These are phyloP conservation scores for Taurulus bubalis DNA, from an alignment of 2,113 vertebrate species.

Conservation along the genomic window DNA sequence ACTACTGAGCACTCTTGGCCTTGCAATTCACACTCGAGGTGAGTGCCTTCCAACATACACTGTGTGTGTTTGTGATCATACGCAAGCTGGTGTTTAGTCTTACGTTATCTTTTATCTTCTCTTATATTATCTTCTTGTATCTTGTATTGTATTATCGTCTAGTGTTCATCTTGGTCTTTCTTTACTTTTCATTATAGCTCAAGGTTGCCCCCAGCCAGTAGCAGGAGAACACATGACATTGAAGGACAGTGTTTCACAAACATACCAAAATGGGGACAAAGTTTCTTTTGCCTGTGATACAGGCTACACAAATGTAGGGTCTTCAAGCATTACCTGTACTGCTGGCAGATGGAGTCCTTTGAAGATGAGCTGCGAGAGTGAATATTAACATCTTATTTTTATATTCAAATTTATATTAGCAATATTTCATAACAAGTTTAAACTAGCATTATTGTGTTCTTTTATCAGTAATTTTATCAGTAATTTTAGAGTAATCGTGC, in stretches of 20 bases:
- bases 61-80: background rate
- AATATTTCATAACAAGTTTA: background rate
- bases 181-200: slow-evolving; percentile 31
- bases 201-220: slow-evolving; percentile 1
- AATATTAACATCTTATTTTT: slow-evolving; percentile 17
- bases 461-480: too few relatives aligned
- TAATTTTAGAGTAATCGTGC: too few relatives aligned
- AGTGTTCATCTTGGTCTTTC: background rate
- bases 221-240: slow-evolving; percentile 14
- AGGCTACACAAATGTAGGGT: background rate
- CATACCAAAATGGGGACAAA: background rate
- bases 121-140: too few relatives aligned
- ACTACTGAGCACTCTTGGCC: slow-evolving; percentile 19
- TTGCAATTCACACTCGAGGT: slow-evolving; percentile 45
- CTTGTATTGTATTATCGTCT: too few relatives aligned
- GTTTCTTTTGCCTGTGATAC: slow-evolving; percentile 12
- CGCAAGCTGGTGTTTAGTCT: background rate
- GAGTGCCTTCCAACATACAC: slow-evolving; percentile 3
- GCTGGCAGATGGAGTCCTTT: slow-evolving; percentile 47
- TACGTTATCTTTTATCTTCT: background rate
- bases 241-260: accelerated
- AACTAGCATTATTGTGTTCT: background rate
- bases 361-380: slow-evolving; percentile 50
- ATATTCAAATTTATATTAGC: background rate
- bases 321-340: accelerated